Percentiles rank a stretch among this genome's conserved stretches.
Conservation (phyloP, 2,797 vertebrate genomes). For the Phalanger gymnotis region DNA sequence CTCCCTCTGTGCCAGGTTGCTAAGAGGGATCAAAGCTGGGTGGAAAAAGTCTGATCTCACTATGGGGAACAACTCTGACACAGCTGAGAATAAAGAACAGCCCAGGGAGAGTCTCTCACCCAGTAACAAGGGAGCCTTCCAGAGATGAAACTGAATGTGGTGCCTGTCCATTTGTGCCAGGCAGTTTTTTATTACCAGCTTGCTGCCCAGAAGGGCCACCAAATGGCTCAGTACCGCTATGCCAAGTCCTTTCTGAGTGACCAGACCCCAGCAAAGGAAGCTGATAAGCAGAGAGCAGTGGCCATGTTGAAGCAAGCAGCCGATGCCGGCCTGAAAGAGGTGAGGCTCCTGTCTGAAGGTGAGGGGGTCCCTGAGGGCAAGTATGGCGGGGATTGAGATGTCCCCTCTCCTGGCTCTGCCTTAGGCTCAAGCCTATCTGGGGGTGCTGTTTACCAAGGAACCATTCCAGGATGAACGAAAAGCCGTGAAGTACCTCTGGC, state of each 20-base stretch:
- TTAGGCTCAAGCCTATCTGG: slow-evolving; percentile 94
- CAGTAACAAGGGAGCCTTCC: not conserved
- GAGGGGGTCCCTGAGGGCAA: not conserved
- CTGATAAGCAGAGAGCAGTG: slow-evolving; percentile 83
- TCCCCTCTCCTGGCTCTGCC: slow-evolving; percentile 36
- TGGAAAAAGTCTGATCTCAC: not conserved
- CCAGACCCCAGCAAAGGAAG: slow-evolving; percentile 76
- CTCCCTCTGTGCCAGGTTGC: not conserved
- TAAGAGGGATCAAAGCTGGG: not conserved
- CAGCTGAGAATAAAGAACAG: not conserved
- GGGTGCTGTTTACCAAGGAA: slow-evolving; percentile 89
- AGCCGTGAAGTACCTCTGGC: slow-evolving; percentile 90
- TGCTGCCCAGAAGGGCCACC: slow-evolving; percentile 89
- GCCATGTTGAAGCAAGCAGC: slow-evolving; percentile 88
- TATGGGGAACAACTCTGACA: not conserved
- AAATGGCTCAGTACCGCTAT: slow-evolving; percentile 92
- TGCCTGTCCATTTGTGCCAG: slow-evolving; percentile 82
- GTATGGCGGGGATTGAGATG: not conserved
- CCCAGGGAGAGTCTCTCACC: not conserved
- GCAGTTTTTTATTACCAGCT: slow-evolving; percentile 90
- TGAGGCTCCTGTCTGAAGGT: slow-evolving; percentile 61
- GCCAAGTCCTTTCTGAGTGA: slow-evolving; percentile 89
- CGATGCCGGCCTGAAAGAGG: slow-evolving; percentile 89
- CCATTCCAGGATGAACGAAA: slow-evolving; percentile 82
- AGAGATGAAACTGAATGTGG: not conserved